Evolutionary conservation across 2,797 vertebrate species (phyloP), one percentile per base, ranked within the genome.

Genomic region (Anguilla pacifica): DNA sequence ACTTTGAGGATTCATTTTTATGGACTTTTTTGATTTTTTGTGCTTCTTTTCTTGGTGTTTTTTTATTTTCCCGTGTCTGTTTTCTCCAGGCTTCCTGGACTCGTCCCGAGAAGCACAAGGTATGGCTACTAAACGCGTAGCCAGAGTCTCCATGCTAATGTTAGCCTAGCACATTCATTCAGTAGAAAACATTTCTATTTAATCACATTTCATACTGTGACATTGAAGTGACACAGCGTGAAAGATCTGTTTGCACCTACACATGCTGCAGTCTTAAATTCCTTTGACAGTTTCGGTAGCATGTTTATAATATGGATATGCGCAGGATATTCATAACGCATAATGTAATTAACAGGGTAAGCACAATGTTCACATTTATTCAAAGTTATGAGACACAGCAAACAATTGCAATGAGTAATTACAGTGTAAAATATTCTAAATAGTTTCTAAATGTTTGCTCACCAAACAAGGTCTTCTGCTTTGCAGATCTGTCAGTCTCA

Each of bases 51-150:
- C 96, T 95, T 92, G 95, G 94, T 94, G 96, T 94, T 55, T 43
- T 83, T 85, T 46, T 72, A 39, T 88, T 67, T 35, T 84, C 96
- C 94, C 98, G 94, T 98, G 97, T 99, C 95, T 99, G 96, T 98
- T 97, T 95, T 97, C 96, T 97, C 94, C 98, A 99, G 99, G 98
- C 98, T 95, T 99, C 99, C 92, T 99, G 99, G 99, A 99, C 98
- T 97, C 97, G 99, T 94, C 98, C 98, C 92, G 98, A 99, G 96
- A 98, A 98, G 92, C 97, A 99, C 97, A 98, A 99, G 99, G 99
- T 99, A 99, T 97, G 95, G 95, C 95, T 94, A 95, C 95, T 96
- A 97, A 94, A 94, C 86, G 89, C 89, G 94, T 96, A 96, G 95
- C 92, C 94, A 93, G 93, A 92, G 91, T 86, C 86, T 90, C 74